Conservation (phyloP, 2,797 vertebrate species). For the Alectoris magna region DNA sequence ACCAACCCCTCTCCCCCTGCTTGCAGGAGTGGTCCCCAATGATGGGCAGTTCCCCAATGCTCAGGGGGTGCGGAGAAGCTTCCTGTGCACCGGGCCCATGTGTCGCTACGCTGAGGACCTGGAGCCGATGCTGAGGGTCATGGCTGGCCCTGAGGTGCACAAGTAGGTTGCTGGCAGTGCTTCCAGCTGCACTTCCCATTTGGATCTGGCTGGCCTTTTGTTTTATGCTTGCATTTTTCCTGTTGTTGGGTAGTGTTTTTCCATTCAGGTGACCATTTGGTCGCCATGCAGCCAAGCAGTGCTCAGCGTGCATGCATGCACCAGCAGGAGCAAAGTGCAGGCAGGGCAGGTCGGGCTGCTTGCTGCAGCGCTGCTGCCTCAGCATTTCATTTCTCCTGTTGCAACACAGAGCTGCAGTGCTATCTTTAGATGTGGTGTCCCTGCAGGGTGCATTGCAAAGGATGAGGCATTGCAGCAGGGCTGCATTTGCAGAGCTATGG, state of each 20-base stretch:
- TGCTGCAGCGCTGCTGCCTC: not conserved
- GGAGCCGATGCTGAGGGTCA: constrained; percentile 86
- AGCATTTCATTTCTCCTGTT: not conserved
- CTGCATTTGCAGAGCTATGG: not conserved
- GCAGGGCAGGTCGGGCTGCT: not conserved
- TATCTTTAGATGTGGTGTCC: not conserved
- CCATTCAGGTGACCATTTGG: not conserved
- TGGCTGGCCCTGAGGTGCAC: constrained; percentile 86
- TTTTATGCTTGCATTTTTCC: not conserved
- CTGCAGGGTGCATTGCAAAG: not conserved
- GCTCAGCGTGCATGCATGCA: rapidly evolving
- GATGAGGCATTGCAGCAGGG: not conserved
- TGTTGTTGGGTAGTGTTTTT: not conserved
- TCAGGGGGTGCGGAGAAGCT: constrained; percentile 77
- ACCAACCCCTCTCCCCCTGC: not conserved
- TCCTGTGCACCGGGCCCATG: constrained; percentile 88
- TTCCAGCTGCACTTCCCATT: not conserved
- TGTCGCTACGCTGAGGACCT: constrained; percentile 93
- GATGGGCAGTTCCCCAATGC: constrained; percentile 84
- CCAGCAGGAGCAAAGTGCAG: not conserved
- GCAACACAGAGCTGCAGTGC: not conserved
- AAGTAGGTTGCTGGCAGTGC: constrained; percentile 75
- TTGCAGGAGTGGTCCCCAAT: constrained; percentile 86
- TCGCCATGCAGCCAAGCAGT: not conserved
- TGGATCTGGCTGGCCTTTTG: not conserved